Percentiles rank a stretch among this genome's conserved stretches.
Conservation (phyloP, 2,113 vertebrate genomes). For the Hypomesus transpacificus region DNA sequence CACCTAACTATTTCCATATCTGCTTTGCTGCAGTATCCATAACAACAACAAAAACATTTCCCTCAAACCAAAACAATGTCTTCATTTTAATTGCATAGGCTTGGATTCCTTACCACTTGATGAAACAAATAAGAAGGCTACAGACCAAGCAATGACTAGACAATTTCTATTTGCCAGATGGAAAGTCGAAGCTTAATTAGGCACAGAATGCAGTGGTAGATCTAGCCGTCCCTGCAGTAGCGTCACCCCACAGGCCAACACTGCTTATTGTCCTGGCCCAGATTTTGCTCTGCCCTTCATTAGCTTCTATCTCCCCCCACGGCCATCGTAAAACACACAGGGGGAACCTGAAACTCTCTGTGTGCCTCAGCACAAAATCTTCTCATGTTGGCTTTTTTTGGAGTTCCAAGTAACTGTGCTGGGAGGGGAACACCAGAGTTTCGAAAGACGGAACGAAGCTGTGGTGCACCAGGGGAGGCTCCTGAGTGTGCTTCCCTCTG, state of each 20-base stretch:
- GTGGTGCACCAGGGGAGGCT: not conserved
- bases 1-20: not conserved
- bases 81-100: not conserved
- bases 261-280: slow-evolving; percentile 49
- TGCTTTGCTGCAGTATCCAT: not conserved
- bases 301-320: slow-evolving; percentile 31
- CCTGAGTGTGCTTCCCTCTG: too few relatives aligned
- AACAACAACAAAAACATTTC: not conserved
- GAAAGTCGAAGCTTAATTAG: slow-evolving; percentile 36
- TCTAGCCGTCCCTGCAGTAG: slow-evolving; percentile 18
- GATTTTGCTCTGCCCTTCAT: slow-evolving; percentile 39
- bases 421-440: not conserved
- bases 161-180: not conserved
- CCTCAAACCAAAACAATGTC: not conserved
- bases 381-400: not conserved
- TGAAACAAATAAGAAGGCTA: slow-evolving; percentile 11
- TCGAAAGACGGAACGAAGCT: not conserved
- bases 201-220: slow-evolving; percentile 21
- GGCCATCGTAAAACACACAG: slow-evolving; percentile 21
- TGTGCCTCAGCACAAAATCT: not conserved
- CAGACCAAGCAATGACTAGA: slow-evolving; percentile 9
- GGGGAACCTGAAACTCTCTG: not conserved
- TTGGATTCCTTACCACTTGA: not conserved
- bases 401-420: not conserved
- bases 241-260: slow-evolving; percentile 35